Conservation (phyloP, 2,888 invertebrate genomes). For the Eucera pruinosa region DNA sequence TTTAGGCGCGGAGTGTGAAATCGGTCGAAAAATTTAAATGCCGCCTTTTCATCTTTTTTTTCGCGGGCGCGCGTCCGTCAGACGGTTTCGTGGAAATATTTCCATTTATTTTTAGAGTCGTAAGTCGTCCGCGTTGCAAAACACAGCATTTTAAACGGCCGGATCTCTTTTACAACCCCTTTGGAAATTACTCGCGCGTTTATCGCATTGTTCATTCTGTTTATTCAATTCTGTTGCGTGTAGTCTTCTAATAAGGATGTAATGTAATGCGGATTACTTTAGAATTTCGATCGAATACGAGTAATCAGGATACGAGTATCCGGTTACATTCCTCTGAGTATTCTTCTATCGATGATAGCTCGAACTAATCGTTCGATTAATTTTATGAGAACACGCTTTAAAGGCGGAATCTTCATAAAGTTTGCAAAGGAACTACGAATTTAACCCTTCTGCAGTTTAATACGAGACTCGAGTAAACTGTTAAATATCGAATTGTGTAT, state of each 20-base stretch:
- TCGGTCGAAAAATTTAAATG: slow-evolving; percentile 9
- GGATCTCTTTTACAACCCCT: neutral
- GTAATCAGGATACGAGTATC: neutral
- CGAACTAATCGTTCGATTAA: neutral
- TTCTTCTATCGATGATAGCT: neutral
- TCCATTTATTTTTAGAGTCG: slow-evolving; percentile 44
- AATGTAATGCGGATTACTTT: neutral
- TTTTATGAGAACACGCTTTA: neutral
- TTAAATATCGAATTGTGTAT: no score
- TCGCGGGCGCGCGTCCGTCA: slow-evolving; percentile 1
- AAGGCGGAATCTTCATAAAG: neutral
- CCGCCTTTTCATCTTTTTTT: neutral
- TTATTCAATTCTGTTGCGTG: neutral
- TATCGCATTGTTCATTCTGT: neutral
- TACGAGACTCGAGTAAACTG: no score
- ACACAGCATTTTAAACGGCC: slow-evolving; percentile 5
- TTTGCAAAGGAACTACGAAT: slow-evolving; percentile 1
- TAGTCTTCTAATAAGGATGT: neutral
- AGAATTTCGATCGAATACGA: neutral
- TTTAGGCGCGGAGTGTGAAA: slow-evolving; percentile 14
- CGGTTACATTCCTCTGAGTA: neutral
- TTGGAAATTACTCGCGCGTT: slow-evolving; percentile 2
- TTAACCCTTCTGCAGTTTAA: no score
- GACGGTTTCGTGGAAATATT: slow-evolving; percentile 36
- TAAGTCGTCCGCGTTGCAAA: slow-evolving; percentile 32